Conservation (phyloP, 2,797 vertebrate genomes). For the Argentina silus region DNA sequence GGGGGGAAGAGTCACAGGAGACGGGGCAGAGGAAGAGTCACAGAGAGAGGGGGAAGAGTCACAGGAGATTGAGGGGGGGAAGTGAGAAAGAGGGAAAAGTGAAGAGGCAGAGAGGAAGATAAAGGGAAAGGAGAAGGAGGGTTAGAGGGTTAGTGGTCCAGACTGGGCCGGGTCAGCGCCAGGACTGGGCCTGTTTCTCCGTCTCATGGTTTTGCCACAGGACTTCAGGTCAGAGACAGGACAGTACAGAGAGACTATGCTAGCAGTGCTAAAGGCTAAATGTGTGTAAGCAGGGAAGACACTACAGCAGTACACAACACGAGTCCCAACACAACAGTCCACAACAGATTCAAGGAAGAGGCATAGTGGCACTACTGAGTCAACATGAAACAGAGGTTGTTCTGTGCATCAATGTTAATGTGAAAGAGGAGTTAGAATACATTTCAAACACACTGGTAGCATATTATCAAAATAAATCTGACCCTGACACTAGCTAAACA, state of each 20-base stretch:
- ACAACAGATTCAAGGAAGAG: not conserved
- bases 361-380: not conserved
- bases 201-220: conserved; percentile 43
- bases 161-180: not conserved
- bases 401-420: not conserved
- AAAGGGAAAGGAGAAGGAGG: not conserved
- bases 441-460: no score
- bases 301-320: not conserved
- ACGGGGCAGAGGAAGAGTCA: not conserved
- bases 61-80: not conserved
- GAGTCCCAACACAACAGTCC: not conserved
- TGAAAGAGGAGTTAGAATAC: not conserved
- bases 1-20: not conserved
- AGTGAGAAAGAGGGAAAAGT: conserved; percentile 32
- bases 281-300: not conserved
- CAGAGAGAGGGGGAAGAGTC: not conserved
- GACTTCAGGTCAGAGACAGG: conserved; percentile 23
- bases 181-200: conserved; percentile 49
- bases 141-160: conserved; percentile 51
- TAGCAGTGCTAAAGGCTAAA: not conserved
- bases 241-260: conserved; percentile 9
- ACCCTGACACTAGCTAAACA: no score
- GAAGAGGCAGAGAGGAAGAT: conserved; percentile 51
- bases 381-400: not conserved
- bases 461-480: not conserved